Evolutionary conservation across 2,797 vertebrate species (phyloP).

Genomic region (Hippocampus kuda): DNA sequence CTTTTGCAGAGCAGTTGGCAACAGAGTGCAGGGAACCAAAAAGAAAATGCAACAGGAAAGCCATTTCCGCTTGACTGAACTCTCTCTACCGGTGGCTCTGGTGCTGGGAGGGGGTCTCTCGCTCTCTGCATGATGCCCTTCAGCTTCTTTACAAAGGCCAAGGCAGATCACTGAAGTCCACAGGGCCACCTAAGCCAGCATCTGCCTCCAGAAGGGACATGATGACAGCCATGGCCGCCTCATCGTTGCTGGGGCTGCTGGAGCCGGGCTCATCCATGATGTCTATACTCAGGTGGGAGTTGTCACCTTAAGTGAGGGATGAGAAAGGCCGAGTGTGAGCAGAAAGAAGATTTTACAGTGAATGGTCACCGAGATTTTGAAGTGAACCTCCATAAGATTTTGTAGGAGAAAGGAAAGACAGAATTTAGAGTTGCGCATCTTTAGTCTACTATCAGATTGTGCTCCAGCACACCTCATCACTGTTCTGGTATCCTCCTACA

Average conservation of each 20-base stretch:
- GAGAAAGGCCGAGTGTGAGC: not conserved
- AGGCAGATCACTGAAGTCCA: constrained; percentile 97
- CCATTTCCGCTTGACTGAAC: constrained; percentile 12
- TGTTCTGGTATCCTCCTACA: no score
- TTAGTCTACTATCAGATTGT: no score
- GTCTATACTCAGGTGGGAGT: constrained; percentile 88
- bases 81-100: constrained; percentile 34
- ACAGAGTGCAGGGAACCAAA: not conserved
- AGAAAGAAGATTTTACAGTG: not conserved
- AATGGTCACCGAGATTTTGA: not conserved
- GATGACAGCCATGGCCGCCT: constrained; percentile 98
- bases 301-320: constrained; percentile 71
- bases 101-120: not conserved
- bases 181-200: constrained; percentile 91
- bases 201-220: constrained; percentile 99
- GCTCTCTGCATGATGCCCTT: not conserved
- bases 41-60: not conserved
- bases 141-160: constrained; percentile 83
- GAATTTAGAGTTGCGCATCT: no score
- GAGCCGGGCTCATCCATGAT: constrained; percentile 95
- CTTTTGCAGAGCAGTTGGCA: not conserved
- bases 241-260: constrained; percentile 94
- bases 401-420: no score
- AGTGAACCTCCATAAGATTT: not conserved
- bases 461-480: no score